Evolutionary conservation across 2,113 vertebrate species (phyloP).

Genomic region (Aspiorhynchus laticeps): DNA sequence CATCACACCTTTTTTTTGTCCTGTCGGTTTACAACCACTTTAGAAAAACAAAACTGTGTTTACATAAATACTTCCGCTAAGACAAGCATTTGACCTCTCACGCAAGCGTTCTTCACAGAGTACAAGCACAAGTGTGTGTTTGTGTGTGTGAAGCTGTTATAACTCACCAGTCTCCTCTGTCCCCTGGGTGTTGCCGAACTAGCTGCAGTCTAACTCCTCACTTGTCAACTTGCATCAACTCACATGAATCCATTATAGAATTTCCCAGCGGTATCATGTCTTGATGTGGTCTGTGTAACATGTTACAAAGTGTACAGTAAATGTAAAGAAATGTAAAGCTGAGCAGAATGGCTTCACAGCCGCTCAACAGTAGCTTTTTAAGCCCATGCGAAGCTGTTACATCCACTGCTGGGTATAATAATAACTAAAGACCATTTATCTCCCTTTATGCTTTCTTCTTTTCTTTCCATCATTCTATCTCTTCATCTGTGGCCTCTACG

Average conservation of each 20-base stretch:
- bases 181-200: background rate
- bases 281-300: background rate
- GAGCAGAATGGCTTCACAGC: background rate
- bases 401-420: background rate
- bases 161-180: background rate
- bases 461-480: background rate
- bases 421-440: background rate
- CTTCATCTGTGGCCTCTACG: background rate
- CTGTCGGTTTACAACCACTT: background rate
- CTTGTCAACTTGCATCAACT: conserved; percentile 6
- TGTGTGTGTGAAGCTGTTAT: background rate
- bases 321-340: background rate
- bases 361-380: background rate
- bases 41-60: background rate
- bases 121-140: background rate
- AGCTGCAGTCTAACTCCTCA: background rate
- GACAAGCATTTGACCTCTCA: background rate
- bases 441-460: background rate
- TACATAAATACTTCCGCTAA: background rate
- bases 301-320: background rate
- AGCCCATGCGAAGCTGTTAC: background rate
- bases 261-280: conserved; percentile 4
- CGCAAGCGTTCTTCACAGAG: background rate
- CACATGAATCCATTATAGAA: conserved; percentile 4
- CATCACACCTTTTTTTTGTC: background rate